Conservation (phyloP, 2,888 invertebrate genomes). For the Pandemis corylana region DNA sequence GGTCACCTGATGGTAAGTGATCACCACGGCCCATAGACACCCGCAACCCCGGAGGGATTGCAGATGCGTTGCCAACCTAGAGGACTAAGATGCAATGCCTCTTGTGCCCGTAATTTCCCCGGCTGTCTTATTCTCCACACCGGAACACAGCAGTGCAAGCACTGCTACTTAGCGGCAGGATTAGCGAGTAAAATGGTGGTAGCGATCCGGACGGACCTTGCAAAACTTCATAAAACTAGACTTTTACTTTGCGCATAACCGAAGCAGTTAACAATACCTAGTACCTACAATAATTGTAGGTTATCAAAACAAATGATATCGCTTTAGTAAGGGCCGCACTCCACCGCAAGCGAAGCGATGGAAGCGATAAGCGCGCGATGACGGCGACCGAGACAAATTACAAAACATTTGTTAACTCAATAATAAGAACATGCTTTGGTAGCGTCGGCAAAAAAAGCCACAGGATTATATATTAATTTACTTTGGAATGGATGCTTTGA, state of each 20-base stretch:
- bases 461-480: not conserved
- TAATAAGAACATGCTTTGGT: constrained; percentile 10
- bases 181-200: too few species aligned
- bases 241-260: not conserved
- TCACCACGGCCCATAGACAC: too few species aligned
- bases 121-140: too few species aligned
- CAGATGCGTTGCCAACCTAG: too few species aligned
- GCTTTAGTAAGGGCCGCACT: constrained; percentile 11
- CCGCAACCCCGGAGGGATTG: too few species aligned
- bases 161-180: too few species aligned
- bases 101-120: too few species aligned
- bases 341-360: constrained; percentile 10
- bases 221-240: not conserved
- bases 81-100: too few species aligned
- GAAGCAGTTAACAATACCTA: not conserved
- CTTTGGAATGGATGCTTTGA: not conserved
- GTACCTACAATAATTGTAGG: not conserved
- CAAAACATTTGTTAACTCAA: constrained; percentile 14
- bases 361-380: constrained; percentile 19
- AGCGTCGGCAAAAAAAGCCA: not conserved
- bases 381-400: constrained; percentile 19
- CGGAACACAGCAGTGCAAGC: too few species aligned
- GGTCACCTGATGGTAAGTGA: too few species aligned
- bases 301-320: not conserved
- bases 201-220: too few species aligned